Evolutionary conservation across 2,113 vertebrate genomes (phyloP), one percentile per base, ranked within the genome.

Genomic region (Microtus ochrogaster): DNA sequence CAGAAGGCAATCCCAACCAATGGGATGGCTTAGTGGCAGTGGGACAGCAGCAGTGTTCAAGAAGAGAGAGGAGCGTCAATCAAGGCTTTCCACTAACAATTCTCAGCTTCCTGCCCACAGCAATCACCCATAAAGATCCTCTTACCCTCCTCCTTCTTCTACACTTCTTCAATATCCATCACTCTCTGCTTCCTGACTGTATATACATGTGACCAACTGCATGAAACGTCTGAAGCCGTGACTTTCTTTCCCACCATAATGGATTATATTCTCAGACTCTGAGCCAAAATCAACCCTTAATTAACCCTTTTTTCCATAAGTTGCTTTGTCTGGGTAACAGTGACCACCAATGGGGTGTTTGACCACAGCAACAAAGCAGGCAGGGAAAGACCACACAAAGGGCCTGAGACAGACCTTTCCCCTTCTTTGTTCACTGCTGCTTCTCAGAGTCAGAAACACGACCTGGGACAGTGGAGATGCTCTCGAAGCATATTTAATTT

Each of bases 111-210:
- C 21, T 24, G 33, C 5, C 65, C 58, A 58, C 24, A n/a, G 26
- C 44, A 94, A 4, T 8, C 79, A 22, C 39, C 16, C 39, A 5
- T 30, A 47, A 55, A 12, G 49, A 2, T 21, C 4, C 4, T 6
- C 5, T 26, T 0, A 30, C 4, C 8, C 4, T 3, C 24, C n/a
- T 39, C 52, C 24, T 39, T 17, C 39, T 4, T 24, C 39, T 4
- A 26, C n/a, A 33, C 33, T 66, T 17, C 33, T n/a, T 63, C 30
- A n/a, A 33, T 58, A 52, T 26, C 10, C 61, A 33, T 52, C 2
- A 5, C 26, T 84, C 81, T 44, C n/a, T 84, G 61, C 26, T 44
- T 84, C 61, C 61, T 65, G 26, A 19, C 26, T 65, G 22, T 52
- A 58, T 63, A 39, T 28, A 24, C n/a, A 41, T 30, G 24, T 63